Conservation (phyloP, 2,888 invertebrate species). For the Osmoderma eremita region DNA sequence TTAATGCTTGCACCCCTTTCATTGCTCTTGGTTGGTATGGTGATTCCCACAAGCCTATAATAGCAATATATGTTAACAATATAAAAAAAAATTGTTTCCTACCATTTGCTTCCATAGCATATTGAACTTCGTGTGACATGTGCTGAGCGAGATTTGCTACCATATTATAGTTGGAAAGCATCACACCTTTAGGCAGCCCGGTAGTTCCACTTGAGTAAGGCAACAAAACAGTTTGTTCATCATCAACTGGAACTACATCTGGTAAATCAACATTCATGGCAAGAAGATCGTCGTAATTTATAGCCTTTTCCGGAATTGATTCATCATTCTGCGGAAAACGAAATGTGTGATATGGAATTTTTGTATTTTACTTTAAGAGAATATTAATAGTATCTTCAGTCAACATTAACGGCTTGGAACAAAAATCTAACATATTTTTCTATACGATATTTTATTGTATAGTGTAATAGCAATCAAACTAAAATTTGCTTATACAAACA, state of each 20-base stretch:
- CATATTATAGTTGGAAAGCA: conserved; percentile 71
- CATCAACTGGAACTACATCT: conserved; percentile 64
- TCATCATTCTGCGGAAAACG: conserved; percentile 57
- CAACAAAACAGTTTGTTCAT: conserved; percentile 74
- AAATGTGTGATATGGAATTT: background rate
- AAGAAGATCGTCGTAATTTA: conserved; percentile 71
- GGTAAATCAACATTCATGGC: conserved; percentile 65
- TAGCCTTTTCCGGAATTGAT: conserved; percentile 66
- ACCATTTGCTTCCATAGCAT: conserved; percentile 38
- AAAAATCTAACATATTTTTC: no score
- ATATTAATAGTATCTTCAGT: no score
- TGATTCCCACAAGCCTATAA: no score
- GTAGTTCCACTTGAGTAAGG: conserved; percentile 91
- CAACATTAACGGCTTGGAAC: no score
- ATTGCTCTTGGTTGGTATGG: no score
- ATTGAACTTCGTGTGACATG: conserved; percentile 16
- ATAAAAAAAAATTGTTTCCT: no score
- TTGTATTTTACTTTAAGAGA: no score
- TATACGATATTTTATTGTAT: no score
- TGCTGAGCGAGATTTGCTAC: conserved; percentile 65
- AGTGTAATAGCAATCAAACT: no score
- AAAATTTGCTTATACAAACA: no score
- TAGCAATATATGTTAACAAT: no score
- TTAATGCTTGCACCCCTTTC: no score
- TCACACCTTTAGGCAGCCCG: conserved; percentile 81